Evolutionary conservation across 2,113 vertebrate species (phyloP).

Genomic region (Ceyx cyanopectus): DNA sequence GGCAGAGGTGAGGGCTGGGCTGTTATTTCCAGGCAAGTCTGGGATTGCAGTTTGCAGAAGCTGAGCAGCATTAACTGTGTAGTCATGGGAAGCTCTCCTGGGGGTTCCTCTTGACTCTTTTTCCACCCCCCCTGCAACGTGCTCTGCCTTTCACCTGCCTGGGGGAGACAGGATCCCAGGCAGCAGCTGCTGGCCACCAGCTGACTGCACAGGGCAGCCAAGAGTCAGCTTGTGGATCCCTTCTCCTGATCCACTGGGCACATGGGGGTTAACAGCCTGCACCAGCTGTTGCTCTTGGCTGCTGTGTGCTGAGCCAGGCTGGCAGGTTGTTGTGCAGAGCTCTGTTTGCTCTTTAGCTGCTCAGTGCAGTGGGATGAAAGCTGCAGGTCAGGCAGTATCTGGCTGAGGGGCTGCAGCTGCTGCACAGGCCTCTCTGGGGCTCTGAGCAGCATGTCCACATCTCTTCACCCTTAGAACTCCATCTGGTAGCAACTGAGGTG

Average conservation of each 20-base stretch:
- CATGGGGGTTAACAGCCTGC: not conserved
- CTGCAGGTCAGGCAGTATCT: fast-evolving
- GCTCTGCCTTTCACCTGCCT: not conserved
- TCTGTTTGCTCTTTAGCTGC: not conserved
- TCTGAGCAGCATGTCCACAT: not conserved
- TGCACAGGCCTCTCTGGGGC: not conserved
- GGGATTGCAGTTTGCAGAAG: not conserved
- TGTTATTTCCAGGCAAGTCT: not conserved
- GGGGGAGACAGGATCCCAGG: not conserved
- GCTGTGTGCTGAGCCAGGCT: not conserved
- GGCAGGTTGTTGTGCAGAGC: not conserved
- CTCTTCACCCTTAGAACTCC: not conserved
- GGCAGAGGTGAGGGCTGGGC: not conserved
- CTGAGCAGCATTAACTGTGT: not conserved
- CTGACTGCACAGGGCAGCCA: not conserved
- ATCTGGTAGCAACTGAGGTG: not conserved
- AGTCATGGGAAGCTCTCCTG: not conserved
- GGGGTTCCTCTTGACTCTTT: not conserved
- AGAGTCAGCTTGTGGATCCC: not conserved
- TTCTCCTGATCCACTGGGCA: not conserved
- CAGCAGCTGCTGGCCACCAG: not conserved
- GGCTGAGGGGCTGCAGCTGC: not conserved
- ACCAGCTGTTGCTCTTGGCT: constrained; percentile 22
- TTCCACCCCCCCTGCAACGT: not conserved
- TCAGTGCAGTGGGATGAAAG: not conserved